These are phyloP conservation scores for Caenorhabditis japonica DNA, from an alignment of 2,888 invertebrate species.

Conservation along the genomic window DNA sequence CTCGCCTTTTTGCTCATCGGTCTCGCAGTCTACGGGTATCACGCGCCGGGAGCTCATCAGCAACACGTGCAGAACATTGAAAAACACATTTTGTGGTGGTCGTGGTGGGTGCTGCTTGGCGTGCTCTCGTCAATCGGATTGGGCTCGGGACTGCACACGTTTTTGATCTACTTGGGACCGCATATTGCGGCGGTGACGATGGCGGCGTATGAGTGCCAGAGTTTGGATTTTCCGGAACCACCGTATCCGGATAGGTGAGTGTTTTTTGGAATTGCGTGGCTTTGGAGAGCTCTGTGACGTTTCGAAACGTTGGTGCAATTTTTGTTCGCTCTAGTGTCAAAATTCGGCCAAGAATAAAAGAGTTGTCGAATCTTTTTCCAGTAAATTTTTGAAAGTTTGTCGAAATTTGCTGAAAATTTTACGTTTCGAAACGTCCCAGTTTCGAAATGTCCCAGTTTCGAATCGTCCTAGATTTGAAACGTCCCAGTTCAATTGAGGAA, in stretches of 20 bases:
- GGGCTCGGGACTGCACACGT: conserved; percentile 98
- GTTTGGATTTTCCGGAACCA: conserved; percentile 94
- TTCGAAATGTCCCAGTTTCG: too few relatives aligned
- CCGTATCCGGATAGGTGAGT: conserved; percentile 91
- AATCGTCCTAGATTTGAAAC: too few relatives aligned
- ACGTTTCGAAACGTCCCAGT: too few relatives aligned
- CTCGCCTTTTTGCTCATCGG: conserved; percentile 61
- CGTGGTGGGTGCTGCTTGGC: conserved; percentile 88
- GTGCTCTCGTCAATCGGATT: conserved; percentile 96
- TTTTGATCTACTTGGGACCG: conserved; percentile 97
- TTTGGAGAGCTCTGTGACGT: too few relatives aligned
- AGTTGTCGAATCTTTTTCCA: too few relatives aligned
- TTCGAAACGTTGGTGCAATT: too few relatives aligned
- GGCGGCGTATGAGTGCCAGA: conserved; percentile 96
- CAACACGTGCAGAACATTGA: conserved; percentile 67
- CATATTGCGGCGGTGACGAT: conserved; percentile 98
- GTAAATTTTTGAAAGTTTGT: too few relatives aligned
- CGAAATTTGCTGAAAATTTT: too few relatives aligned
- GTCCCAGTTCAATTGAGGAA: too few relatives aligned
- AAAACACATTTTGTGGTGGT: conserved; percentile 83
- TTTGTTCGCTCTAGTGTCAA: too few relatives aligned
- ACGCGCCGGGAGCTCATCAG: conserved; percentile 78
- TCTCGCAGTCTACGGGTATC: conserved; percentile 74
- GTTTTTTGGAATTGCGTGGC: too few relatives aligned
- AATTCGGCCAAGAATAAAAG: too few relatives aligned